Percentiles rank a stretch among this genome's conserved stretches.
phyloP scores from a whole-genome alignment of 2,113 vertebrate species.

The Pedionomus torquatus region DNA sequence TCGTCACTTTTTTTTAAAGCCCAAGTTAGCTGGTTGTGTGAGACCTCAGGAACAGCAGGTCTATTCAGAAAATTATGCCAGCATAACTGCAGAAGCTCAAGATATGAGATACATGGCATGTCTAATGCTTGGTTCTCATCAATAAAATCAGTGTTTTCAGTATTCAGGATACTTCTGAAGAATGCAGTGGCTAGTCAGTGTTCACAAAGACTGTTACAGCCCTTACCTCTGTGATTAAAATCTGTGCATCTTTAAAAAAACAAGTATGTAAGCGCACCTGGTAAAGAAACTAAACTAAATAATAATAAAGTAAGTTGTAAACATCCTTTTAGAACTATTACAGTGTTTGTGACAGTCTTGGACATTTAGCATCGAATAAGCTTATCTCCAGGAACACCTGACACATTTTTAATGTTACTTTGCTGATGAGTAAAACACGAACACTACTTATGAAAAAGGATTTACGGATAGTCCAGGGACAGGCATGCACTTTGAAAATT shows the following conservation, averaged over 20 bases:
- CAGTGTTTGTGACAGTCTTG: background rate
- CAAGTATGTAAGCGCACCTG: background rate
- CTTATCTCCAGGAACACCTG: background rate
- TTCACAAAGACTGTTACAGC: background rate
- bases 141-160: background rate
- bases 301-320: background rate
- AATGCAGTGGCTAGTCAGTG: background rate
- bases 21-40: background rate
- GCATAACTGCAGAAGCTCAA: background rate
- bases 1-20: background rate
- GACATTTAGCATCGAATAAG: background rate
- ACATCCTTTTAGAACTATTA: background rate
- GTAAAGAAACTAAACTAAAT: background rate
- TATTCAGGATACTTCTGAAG: background rate
- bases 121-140: background rate
- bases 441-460: background rate
- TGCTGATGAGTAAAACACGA: background rate
- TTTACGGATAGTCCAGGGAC: background rate
- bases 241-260: background rate
- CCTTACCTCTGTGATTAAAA: background rate
- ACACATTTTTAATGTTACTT: background rate
- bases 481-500: background rate
- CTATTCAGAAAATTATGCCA: background rate
- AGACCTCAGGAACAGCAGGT: background rate
- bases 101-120: accelerated